Evolutionary conservation across 2,113 vertebrate genomes (phyloP).

Genomic region (Hippocampus zosterae): DNA sequence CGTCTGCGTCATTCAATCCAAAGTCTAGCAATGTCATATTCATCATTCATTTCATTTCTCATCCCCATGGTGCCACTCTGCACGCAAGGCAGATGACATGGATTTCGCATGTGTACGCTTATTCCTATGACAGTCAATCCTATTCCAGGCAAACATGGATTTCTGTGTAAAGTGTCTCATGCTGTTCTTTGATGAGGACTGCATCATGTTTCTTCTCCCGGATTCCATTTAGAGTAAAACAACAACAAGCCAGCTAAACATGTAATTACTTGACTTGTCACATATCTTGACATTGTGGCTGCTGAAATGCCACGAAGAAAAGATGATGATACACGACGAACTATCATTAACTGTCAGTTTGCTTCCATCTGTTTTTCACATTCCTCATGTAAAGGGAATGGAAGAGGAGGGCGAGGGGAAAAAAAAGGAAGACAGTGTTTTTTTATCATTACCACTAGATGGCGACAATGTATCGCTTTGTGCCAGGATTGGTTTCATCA

Average conservation of each 20-base stretch:
- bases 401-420: neutral
- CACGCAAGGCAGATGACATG: neutral
- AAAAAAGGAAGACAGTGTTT: neutral
- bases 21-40: neutral
- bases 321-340: neutral
- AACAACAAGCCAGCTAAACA: neutral
- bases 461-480: neutral
- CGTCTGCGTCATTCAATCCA: neutral
- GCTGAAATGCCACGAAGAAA: neutral
- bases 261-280: neutral
- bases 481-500: neutral
- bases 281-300: neutral
- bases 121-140: neutral
- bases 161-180: neutral
- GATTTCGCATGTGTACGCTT: neutral
- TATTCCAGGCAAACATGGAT: neutral
- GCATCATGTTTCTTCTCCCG: neutral
- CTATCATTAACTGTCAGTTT: neutral
- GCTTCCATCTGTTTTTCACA: neutral
- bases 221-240: neutral
- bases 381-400: neutral
- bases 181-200: neutral
- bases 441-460: constrained; percentile 1
- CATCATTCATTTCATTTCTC: neutral
- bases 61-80: neutral